Base-by-base conservation (phyloP, 2,888 invertebrate species). In the Netelia fuscicornis region DNA sequence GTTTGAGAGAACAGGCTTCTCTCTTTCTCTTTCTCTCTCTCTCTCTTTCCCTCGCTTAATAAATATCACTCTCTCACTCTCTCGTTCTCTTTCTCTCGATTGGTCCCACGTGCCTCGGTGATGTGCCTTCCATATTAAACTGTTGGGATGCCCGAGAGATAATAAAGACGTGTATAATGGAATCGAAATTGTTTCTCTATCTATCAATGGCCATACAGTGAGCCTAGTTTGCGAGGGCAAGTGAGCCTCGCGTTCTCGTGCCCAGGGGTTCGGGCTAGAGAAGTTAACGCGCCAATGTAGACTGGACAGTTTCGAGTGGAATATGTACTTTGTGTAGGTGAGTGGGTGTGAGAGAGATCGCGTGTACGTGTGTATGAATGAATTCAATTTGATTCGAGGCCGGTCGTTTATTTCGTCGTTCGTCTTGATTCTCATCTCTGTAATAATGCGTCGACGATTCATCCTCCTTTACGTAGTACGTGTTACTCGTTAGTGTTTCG, bases 151-250 rank as follows among this genome's bases (percentile, higher is more conserved):
- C 89, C 88, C 89, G 86, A 88, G 89, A 92, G 92, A 93, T 93
- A 93, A 93, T 93, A 92, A 92, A 93, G 92, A 92, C 92, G 81
- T 88, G 81, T 91, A 92, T 92, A 93, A 93, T 93, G 90, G 92
- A 93, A 92, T 93, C 91, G 92, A 92, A 93, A 93, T 93, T 93
- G 92, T 92, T 93, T 92, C 92, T 92, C 91, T 93, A 93, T 93
- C 92, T 93, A 92, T 92, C 91, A 92, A 92, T 93, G 90, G 58
- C 91, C 92, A 90, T 90, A 89, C 90, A 89, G 81, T 74, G 87
- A 79, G 87, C 85, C 87, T 86, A 75, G 81, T 52, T 62, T n/a
- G 67, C 30, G 54, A 48, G 48, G 71, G 54, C 52, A 60, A 75
- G 68, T 58, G 75, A 37, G 30, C 56, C 25, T 30, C 62, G 52